Evolutionary conservation across 2,797 vertebrate species (phyloP), one percentile per base, ranked within the genome.

Genomic region (Epinephelus awoara): DNA sequence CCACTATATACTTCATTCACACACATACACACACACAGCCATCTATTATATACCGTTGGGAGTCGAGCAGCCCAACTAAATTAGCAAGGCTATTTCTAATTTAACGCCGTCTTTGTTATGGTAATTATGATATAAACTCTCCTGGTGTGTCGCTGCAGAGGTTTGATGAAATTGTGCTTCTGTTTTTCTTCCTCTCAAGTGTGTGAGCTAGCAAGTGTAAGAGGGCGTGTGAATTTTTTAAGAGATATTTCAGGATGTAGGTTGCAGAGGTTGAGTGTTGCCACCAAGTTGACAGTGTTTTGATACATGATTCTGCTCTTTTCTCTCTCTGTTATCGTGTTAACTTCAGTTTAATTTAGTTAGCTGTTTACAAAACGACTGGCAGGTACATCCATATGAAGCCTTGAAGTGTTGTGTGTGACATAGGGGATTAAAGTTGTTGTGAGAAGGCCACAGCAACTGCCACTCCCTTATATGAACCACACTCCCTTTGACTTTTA

Each of bases 21-120:
- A 11, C 19, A 11, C 51, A 52, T 27, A 50, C 6, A 51, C 54
- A 25, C 55, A 46, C 21, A 66, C 21, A 66, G 57, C 76, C 7
- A 40, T 75, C 52, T 68, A 67, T 80, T 49, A 40, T 59, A 59
- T 57, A 40, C 73, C 68, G n/a, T 71, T 81, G 44, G 49, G 80
- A 80, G 62, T 52, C 77, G 50, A 79, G 34, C 75, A 72, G 71
- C 72, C 61, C 46, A 56, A 72, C 75, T 70, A 82, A 85, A 90
- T 90, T 87, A 78, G 57, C 44, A 51, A 58, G 44, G 67, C 82
- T 59, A 76, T 88, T 91, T 89, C 84, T 90, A 87, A 91, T 88
- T 89, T 79, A 88, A 83, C 65, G 83, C 49, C 0, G 25, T 76
- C 87, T 90, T 90, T 91, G 80, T 88, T 86, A 83, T 90, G 87